Conservation (phyloP, 2,888 invertebrate genomes). For the Eristalis tenax region DNA sequence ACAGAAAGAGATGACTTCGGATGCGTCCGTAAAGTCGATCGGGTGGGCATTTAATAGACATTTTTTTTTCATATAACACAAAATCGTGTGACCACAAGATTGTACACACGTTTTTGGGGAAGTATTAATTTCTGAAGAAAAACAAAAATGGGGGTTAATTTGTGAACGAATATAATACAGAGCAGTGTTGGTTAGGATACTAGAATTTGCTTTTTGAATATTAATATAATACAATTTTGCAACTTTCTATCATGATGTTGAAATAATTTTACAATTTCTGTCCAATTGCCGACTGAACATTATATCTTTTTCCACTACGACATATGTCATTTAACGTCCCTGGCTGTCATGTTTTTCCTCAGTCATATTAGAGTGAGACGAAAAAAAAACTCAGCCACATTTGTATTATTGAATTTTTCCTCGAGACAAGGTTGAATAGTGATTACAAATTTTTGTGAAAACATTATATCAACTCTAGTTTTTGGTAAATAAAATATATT, state of each 20-base stretch:
- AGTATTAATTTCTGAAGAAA: no score
- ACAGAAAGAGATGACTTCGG: constrained; percentile 1
- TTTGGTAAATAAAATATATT: background rate
- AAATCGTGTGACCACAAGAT: no score
- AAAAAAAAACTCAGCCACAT: constrained; percentile 5
- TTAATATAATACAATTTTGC: no score
- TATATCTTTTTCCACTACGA: background rate
- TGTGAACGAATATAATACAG: no score
- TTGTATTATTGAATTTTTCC: constrained; percentile 66
- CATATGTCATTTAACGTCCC: background rate
- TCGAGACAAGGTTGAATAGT: constrained; percentile 42
- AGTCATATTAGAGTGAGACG: constrained; percentile 33
- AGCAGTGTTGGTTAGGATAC: no score
- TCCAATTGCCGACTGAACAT: no score
- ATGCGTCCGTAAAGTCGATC: constrained; percentile 10
- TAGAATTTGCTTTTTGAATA: no score
- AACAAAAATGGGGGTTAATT: no score
- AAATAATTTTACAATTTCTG: no score
- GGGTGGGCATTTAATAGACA: background rate
- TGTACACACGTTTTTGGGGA: no score
- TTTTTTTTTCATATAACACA: no score
- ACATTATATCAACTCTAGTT: constrained; percentile 18
- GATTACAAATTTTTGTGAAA: constrained; percentile 44
- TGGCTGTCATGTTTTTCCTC: background rate
- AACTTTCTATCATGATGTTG: no score